phyloP scores from a whole-genome alignment of 2,113 vertebrate species.

The Cairina moschata region DNA sequence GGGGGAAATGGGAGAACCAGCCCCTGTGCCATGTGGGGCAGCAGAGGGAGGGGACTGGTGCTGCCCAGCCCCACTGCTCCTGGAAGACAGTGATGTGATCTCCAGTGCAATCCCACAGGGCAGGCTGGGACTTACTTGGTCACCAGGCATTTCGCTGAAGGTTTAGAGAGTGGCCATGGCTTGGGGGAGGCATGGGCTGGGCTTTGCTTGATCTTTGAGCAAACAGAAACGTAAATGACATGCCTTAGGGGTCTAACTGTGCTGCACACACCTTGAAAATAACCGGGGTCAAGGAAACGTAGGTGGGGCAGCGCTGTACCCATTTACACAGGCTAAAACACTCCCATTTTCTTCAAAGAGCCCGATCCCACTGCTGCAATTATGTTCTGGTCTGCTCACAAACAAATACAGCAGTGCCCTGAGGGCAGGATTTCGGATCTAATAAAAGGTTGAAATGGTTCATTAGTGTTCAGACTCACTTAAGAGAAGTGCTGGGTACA shows the following conservation, averaged over 20 bases:
- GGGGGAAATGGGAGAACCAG: not conserved
- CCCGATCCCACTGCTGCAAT: not conserved
- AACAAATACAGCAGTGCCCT: not conserved
- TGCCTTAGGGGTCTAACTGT: not conserved
- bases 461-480: no score
- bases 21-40: no score
- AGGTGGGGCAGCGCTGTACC: not conserved
- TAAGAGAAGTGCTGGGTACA: no score
- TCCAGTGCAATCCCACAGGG: rapidly evolving
- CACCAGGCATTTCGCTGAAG: not conserved
- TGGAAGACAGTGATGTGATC: not conserved
- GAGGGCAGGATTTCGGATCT: not conserved
- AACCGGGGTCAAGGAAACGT: not conserved
- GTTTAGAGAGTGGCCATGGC: not conserved
- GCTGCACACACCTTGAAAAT: not conserved
- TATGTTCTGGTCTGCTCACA: not conserved
- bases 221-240: not conserved
- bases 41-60: not conserved
- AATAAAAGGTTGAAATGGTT: not conserved
- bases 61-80: not conserved
- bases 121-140: rapidly evolving
- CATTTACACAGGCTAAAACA: not conserved
- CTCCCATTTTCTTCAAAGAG: not conserved
- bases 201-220: not conserved
- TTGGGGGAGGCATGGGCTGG: no score